Conservation (phyloP, 2,113 vertebrate genomes). For the Heteronetta atricapilla region DNA sequence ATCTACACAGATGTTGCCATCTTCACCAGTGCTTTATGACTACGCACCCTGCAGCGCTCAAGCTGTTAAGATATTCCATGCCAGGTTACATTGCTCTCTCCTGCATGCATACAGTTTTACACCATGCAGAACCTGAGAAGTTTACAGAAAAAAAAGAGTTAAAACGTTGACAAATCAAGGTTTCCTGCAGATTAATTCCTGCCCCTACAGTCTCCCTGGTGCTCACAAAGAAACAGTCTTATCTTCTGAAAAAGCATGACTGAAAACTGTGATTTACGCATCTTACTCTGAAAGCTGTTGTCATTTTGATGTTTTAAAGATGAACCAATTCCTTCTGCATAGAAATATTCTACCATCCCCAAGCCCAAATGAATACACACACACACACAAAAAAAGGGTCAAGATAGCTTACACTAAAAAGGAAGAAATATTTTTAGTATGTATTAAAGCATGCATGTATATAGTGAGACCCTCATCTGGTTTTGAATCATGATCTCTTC, state of each 20-base stretch:
- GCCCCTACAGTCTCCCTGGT: neutral
- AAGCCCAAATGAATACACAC: neutral
- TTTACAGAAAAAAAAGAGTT: neutral
- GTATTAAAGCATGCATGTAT: fast-evolving
- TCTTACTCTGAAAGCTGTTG: neutral
- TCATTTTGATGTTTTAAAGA: neutral
- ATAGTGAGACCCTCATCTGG: neutral
- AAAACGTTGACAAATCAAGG: neutral
- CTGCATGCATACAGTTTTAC: neutral
- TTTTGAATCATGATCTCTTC: neutral
- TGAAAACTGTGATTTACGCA: neutral
- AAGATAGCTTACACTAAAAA: neutral
- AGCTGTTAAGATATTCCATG: neutral
- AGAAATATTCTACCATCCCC: neutral
- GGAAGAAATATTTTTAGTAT: neutral
- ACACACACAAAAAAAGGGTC: neutral
- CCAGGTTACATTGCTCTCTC: neutral
- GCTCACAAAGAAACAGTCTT: neutral
- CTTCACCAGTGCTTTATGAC: neutral
- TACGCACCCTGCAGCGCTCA: neutral
- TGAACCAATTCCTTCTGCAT: neutral
- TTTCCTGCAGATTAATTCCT: neutral
- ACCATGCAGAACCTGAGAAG: neutral
- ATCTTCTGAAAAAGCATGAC: neutral
- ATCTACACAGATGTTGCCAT: neutral